phyloP scores from a whole-genome alignment of 2,113 vertebrate genomes.

The Vombatus ursinus region DNA sequence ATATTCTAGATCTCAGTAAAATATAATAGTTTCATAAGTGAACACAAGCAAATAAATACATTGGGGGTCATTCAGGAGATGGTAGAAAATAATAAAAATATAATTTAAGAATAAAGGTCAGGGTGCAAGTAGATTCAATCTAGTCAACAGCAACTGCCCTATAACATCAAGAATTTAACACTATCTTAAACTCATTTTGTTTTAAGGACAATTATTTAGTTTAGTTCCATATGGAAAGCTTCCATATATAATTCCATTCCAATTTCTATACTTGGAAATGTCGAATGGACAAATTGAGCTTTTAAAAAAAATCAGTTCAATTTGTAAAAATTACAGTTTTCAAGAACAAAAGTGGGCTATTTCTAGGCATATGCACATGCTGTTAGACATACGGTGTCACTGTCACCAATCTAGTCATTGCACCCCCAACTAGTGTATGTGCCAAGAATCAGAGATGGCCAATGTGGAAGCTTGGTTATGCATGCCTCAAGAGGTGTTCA shows the following conservation, averaged over 20 bases:
- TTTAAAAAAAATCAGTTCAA: not conserved
- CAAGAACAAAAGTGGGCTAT: not conserved
- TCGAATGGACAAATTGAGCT: not conserved
- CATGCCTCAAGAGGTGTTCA: accelerated
- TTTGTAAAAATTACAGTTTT: not conserved
- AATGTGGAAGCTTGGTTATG: accelerated
- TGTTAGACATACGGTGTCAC: not conserved
- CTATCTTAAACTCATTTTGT: not conserved
- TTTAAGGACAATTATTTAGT: not conserved
- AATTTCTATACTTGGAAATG: not conserved
- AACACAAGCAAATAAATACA: not conserved
- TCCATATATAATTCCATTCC: not conserved
- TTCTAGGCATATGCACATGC: accelerated
- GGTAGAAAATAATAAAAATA: not conserved
- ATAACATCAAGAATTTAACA: not conserved
- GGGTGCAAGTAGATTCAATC: not conserved
- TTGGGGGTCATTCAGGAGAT: not conserved
- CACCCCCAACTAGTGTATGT: accelerated
- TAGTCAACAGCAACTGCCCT: not conserved
- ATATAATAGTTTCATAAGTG: not conserved
- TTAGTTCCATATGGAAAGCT: not conserved
- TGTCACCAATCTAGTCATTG: accelerated
- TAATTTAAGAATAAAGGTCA: not conserved
- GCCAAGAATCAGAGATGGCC: accelerated
- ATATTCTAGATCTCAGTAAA: not conserved